Base-by-base conservation (phyloP, 2,113 vertebrate species). In the Tor tambroides region DNA sequence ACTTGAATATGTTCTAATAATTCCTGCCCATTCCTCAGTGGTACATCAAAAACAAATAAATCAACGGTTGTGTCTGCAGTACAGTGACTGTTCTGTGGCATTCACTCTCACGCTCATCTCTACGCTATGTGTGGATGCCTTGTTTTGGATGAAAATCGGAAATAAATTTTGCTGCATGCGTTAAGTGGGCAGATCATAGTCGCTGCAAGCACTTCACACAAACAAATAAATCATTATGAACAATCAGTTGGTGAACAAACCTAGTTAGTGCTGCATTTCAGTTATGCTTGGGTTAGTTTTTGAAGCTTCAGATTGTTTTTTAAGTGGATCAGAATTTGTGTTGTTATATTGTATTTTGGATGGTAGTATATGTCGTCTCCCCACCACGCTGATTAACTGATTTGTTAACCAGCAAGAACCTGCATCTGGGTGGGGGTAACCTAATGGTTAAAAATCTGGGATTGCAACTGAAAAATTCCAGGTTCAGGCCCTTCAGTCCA, bases 161-260 rank as follows among this genome's bases (percentile, higher is more conserved):
- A 43, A 65, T n/a, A 65, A 43, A 15, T 41, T 43, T 12, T 14
- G 14, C 35, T 43, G 32, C 76, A 56, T 56, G 76, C 26, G 0
- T 14, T 67, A 67, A 67, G 63, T 69, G 30, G 30, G 30, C 30
- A 71, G 67, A 19, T 71, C 30, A 71, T 10, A 71, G 67, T 8
- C 17, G 30, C 67, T 71, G 67, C 7, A 6, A 38, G 30, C 77
- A 32, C 46, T 77, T 79, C 30, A 59, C 49, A 59, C 51, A 79
- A 59, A 79, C 51, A 79, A 79, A 79, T 56, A 79, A 79, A 79
- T 79, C 30, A 79, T 79, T 79, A 35, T 35, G 12, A 23, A 51
- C 2, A 5, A 59, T 79, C 51, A 35, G 15, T 10, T 32, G 46
- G 46, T 78, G 49, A 32, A 5, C 0, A 51, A 78, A 78, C 15